These are phyloP conservation scores for Chrysomela aeneicollis DNA, from an alignment of 2,888 invertebrate genomes.

Conservation along the genomic window DNA sequence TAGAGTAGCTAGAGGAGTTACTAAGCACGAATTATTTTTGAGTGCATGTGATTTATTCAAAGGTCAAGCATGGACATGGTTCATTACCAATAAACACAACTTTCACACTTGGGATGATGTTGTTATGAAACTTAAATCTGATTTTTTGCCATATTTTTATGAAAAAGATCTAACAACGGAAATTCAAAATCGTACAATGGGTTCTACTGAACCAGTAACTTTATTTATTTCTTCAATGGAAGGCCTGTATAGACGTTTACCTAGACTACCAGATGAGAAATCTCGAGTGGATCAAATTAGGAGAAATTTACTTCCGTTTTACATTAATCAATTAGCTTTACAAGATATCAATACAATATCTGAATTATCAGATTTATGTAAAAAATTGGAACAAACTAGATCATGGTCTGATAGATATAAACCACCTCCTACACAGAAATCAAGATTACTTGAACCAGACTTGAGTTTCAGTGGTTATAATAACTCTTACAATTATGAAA, in stretches of 20 bases:
- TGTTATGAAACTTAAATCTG: constrained; percentile 14
- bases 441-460: not conserved
- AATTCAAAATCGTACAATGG: constrained; percentile 23
- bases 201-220: constrained; percentile 8
- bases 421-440: not conserved
- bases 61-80: constrained; percentile 24
- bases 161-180: constrained; percentile 18
- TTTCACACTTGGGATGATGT: constrained; percentile 20
- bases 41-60: constrained; percentile 26
- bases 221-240: constrained; percentile 19
- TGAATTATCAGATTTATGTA: not conserved
- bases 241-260: constrained; percentile 16
- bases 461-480: not conserved
- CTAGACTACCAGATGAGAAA: constrained; percentile 5
- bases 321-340: not conserved
- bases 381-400: not conserved
- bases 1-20: constrained; percentile 16
- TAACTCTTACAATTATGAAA: not conserved
- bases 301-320: constrained; percentile 4
- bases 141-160: constrained; percentile 26
- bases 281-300: not conserved
- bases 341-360: not conserved
- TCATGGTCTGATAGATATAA: constrained; percentile 1
- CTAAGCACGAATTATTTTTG: constrained; percentile 15
- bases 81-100: constrained; percentile 12